Conservation (phyloP, 2,888 invertebrate genomes). For the Eubasilissa splendida region DNA sequence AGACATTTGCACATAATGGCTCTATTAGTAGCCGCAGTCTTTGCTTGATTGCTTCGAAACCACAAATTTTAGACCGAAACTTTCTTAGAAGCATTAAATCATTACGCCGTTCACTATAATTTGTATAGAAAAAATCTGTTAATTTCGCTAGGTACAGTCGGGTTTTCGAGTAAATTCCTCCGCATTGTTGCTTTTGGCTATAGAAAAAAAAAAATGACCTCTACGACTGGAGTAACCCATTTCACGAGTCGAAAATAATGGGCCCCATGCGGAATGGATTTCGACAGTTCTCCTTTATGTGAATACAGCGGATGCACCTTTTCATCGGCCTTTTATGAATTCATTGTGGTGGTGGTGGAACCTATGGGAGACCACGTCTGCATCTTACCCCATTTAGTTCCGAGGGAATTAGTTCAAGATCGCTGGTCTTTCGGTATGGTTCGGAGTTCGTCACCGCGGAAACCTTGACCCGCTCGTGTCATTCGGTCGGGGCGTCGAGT, state of each 20-base stretch:
- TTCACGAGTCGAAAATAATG: slow-evolving; percentile 56
- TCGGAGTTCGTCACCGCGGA: slow-evolving; percentile 30
- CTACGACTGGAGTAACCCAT: slow-evolving; percentile 50
- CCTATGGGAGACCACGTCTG: slow-evolving; percentile 47
- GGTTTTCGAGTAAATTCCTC: slow-evolving; percentile 1
- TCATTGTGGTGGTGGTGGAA: slow-evolving; percentile 57
- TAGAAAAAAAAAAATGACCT: slow-evolving; percentile 51
- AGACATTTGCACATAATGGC: slow-evolving; percentile 58
- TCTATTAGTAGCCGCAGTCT: slow-evolving; percentile 55
- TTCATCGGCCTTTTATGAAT: slow-evolving; percentile 52
- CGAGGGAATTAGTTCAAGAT: slow-evolving; percentile 56
- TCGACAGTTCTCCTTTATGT: slow-evolving; percentile 51
- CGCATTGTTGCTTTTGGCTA: neutral
- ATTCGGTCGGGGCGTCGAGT: neutral
- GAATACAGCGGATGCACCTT: slow-evolving; percentile 57
- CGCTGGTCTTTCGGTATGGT: slow-evolving; percentile 50
- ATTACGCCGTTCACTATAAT: slow-evolving; percentile 22
- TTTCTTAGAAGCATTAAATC: slow-evolving; percentile 35
- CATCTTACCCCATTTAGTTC: slow-evolving; percentile 54
- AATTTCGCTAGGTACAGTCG: neutral
- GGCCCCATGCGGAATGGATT: slow-evolving; percentile 51
- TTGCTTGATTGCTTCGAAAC: slow-evolving; percentile 47
- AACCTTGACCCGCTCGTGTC: neutral
- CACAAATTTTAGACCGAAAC: slow-evolving; percentile 36
- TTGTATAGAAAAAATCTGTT: slow-evolving; percentile 39